These are phyloP conservation scores for Dyspetes luteomarginatus DNA, from an alignment of 2,888 invertebrate species.

Conservation along the genomic window DNA sequence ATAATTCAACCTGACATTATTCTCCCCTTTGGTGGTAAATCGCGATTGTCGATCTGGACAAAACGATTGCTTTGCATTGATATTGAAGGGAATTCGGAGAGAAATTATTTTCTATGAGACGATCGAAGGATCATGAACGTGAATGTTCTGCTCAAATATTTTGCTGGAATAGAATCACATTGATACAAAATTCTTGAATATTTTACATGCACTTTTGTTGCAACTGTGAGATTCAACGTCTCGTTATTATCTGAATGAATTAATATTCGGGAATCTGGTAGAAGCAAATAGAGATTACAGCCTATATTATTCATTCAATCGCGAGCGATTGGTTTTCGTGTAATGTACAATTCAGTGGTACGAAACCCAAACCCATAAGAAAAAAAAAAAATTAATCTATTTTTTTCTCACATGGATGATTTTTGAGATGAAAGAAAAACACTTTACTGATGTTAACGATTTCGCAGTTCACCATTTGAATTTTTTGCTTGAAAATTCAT, in stretches of 20 bases:
- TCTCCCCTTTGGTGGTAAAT: slow-evolving; percentile 46
- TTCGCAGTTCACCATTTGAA: too few relatives aligned
- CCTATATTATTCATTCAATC: too few relatives aligned
- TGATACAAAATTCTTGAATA: background rate
- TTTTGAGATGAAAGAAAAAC: too few relatives aligned
- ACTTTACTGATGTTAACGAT: too few relatives aligned
- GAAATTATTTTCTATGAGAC: background rate
- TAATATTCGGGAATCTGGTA: background rate
- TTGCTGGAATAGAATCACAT: background rate
- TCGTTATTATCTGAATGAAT: background rate
- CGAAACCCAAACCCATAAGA: too few relatives aligned
- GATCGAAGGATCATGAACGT: background rate
- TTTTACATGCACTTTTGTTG: background rate
- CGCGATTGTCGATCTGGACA: slow-evolving; percentile 40
- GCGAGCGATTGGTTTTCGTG: too few relatives aligned
- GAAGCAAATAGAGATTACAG: background rate
- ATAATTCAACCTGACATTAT: slow-evolving; percentile 52
- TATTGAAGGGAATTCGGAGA: background rate
- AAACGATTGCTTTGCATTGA: slow-evolving; percentile 18
- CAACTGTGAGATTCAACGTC: background rate
- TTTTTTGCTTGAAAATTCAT: too few relatives aligned
- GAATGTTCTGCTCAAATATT: background rate
- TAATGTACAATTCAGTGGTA: too few relatives aligned
- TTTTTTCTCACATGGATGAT: too few relatives aligned
- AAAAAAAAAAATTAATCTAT: too few relatives aligned